Evolutionary conservation across 2,113 vertebrate genomes (phyloP).

Genomic region (Tricholaema leucomelas): DNA sequence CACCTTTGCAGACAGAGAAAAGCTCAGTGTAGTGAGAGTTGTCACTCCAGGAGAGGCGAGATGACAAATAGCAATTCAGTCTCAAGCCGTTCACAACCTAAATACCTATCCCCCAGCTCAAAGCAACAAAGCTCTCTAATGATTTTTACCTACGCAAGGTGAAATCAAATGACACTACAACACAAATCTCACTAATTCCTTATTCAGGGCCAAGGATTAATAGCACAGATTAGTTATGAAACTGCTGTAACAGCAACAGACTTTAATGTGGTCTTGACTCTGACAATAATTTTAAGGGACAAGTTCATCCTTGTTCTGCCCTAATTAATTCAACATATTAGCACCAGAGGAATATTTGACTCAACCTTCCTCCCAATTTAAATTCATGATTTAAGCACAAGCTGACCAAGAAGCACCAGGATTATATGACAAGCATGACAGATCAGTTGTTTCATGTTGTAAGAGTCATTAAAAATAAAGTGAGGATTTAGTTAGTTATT

Average conservation of each 20-base stretch:
- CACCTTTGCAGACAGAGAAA: background rate
- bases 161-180: background rate
- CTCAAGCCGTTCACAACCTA: background rate
- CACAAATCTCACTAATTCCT: background rate
- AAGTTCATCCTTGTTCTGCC: background rate
- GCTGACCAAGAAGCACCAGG: background rate
- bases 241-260: background rate
- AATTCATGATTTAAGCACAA: background rate
- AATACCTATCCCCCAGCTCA: background rate
- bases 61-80: background rate
- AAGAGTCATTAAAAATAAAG: constrained; percentile 41
- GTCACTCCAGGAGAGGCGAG: fast-evolving
- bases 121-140: background rate
- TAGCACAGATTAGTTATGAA: background rate
- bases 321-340: constrained; percentile 1
- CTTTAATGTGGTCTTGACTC: background rate
- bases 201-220: background rate
- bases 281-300: constrained; percentile 9
- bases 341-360: background rate
- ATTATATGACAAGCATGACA: background rate
- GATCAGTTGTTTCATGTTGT: background rate
- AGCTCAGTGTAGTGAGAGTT: fast-evolving
- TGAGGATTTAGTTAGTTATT: constrained; percentile 35
- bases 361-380: background rate
- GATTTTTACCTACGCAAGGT: background rate